A percentile compares a stretch with the other conserved stretches of the same genome.
Evolutionary conservation across 1,140 invertebrate species (phyloP).

Genomic region (Drosophila lacertosa): DNA sequence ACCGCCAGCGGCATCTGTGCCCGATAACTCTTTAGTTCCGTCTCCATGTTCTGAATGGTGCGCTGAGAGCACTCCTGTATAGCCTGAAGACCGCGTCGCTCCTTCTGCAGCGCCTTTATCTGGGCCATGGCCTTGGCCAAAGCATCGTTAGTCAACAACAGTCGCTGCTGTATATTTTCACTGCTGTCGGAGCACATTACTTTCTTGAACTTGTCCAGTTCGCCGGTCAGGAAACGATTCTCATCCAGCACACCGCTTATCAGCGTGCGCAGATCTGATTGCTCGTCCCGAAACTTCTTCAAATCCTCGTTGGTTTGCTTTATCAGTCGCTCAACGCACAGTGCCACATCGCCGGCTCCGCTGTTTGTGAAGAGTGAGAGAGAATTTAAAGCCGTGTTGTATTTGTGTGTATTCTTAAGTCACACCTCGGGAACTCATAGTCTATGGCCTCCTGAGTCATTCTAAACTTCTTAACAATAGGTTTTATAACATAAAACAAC

Average conservation of each 20-base stretch:
- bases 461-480: not conserved
- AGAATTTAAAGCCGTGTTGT: not conserved
- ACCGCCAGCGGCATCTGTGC: constrained; percentile 40
- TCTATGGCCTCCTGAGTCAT: constrained; percentile 57
- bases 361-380: not conserved
- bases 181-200: not conserved
- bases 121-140: constrained; percentile 54
- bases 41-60: constrained; percentile 68
- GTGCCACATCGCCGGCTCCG: constrained; percentile 29
- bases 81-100: constrained; percentile 36
- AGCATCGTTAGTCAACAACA: constrained; percentile 51
- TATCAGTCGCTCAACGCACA: constrained; percentile 49
- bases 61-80: constrained; percentile 54
- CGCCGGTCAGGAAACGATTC: constrained; percentile 39
- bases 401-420: not conserved
- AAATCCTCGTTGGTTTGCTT: constrained; percentile 55
- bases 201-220: constrained; percentile 37
- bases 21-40: constrained; percentile 64
- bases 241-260: constrained; percentile 51
- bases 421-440: constrained; percentile 36
- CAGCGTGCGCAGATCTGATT: constrained; percentile 35
- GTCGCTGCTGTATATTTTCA: constrained; percentile 35
- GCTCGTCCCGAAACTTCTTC: constrained; percentile 42
- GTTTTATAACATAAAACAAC: not conserved
- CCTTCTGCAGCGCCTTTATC: constrained; percentile 56